A percentile compares a stretch with the other conserved stretches of the same genome.
Evolutionary conservation across 92 coral and sea anemone genomes (phyloP).

Genomic region (Porites lobata): DNA sequence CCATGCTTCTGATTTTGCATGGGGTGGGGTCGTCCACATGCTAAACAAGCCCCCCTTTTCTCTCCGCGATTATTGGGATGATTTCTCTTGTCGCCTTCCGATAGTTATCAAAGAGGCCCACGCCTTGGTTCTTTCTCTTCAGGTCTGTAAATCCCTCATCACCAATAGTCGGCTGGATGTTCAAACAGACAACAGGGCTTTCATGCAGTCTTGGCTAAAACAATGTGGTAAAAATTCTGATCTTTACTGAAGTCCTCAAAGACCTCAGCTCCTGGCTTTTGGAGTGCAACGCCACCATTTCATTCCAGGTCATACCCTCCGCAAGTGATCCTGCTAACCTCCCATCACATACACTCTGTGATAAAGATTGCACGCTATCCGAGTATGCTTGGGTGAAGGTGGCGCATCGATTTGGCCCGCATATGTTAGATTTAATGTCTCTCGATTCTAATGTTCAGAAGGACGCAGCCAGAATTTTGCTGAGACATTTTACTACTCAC

Average conservation of each 20-base stretch:
- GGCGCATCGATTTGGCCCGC: constrained; percentile 5
- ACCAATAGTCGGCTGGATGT: background rate
- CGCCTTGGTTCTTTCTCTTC: too few species aligned
- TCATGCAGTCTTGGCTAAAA: background rate
- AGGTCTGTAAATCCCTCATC: background rate
- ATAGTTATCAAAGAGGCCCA: too few species aligned
- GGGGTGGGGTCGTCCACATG: constrained; percentile 19
- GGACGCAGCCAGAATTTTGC: background rate
- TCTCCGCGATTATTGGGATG: constrained; percentile 23
- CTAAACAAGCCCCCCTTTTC: background rate
- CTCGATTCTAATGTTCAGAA: constrained; percentile 23
- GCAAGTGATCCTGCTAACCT: background rate
- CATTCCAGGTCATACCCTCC: constrained; percentile 12
- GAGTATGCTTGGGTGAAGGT: background rate
- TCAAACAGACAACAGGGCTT: background rate
- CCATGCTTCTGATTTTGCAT: constrained; percentile 18
- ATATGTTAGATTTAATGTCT: constrained; percentile 29
- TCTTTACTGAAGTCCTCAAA: background rate
- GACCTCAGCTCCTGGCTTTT: background rate
- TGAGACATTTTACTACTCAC: background rate
- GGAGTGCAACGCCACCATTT: constrained; percentile 7
- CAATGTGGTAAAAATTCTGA: background rate
- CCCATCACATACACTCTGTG: background rate
- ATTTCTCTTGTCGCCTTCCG: too few species aligned
- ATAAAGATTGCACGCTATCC: constrained; percentile 14